Base-by-base conservation (phyloP, 2,888 invertebrate genomes). In the Hetaerina titia region DNA sequence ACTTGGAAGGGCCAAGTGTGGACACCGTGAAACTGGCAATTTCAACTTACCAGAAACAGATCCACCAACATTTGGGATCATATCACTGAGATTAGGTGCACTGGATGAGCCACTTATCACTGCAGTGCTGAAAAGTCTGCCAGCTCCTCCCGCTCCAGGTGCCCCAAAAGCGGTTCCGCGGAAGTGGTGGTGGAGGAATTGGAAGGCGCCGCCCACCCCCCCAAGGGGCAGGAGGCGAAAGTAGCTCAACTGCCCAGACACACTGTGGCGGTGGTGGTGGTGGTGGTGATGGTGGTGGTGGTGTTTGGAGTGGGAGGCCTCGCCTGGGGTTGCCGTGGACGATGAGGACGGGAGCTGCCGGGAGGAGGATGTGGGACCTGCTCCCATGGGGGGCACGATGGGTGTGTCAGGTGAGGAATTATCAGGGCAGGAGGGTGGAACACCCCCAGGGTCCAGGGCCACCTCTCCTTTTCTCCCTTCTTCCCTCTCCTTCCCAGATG, bases 31-130 rank as follows among this genome's bases (percentile, higher is more conserved):
- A 60, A 60, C 60, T 60, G 60, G 1, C 60, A 17, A 11, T 60
- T 60, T 95, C 56, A 95, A 97, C 98, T 98, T 97, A 98, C 98
- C 98, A 97, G 98, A 98, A 63, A 97, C 96, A 96, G 97, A 97
- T 95, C 98, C 98, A 22, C 98, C 98, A 95, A 98, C 97, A 95
- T 97, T 97, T n/a, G 98, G 98, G 96, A 98, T 98, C 98, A 98
- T 98, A 96, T 98, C 98, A 96, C 98, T 98, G 95, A 99, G 98
- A 97, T 99, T 99, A 90, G 99, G 99, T 95, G 99, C 99, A 96
- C 99, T 99, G 96, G 98, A 98, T 96, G 99, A 99, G 96, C 99
- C 99, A 96, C 98, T 99, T 97, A 99, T 99, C 96, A 99, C 99
- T 95, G 99, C 99, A 95, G 99, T 99, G 97, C 99, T 99, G 98